phyloP scores from a whole-genome alignment of 2,888 invertebrate species.

The Orthonevra nobilis region DNA sequence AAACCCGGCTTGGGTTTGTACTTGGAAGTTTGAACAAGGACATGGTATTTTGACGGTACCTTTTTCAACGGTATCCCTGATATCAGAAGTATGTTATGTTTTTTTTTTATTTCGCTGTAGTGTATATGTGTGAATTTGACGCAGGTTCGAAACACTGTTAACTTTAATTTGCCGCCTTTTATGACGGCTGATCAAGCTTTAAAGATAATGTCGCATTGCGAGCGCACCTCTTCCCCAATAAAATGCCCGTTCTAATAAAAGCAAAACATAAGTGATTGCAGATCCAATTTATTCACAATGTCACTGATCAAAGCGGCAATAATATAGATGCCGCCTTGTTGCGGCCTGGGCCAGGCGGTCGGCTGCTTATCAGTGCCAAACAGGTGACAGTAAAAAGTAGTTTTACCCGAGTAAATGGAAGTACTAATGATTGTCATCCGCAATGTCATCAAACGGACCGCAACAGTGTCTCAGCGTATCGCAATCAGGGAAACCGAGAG shows the following conservation, averaged over 20 bases:
- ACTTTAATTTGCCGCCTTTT: constrained; percentile 69
- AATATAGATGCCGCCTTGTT: constrained; percentile 57
- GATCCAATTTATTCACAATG: constrained; percentile 68
- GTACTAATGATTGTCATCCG: constrained; percentile 67
- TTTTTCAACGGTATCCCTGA: no score
- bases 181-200: constrained; percentile 69
- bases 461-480: constrained; percentile 45
- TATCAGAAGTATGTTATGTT: no score
- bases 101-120: no score
- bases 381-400: constrained; percentile 70
- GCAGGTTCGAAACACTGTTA: constrained; percentile 52
- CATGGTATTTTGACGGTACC: no score
- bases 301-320: constrained; percentile 61
- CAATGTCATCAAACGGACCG: constrained; percentile 57
- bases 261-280: constrained; percentile 65
- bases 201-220: constrained; percentile 55
- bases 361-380: constrained; percentile 66
- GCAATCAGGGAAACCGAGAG: no score
- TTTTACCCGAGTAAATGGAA: constrained; percentile 68
- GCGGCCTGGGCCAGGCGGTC: constrained; percentile 35
- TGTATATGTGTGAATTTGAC: constrained; percentile 7
- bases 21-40: no score
- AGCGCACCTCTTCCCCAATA: constrained; percentile 54
- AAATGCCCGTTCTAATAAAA: constrained; percentile 49
- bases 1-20: no score